Conservation (phyloP, 2,888 invertebrate species). For the Phengaris arion region DNA sequence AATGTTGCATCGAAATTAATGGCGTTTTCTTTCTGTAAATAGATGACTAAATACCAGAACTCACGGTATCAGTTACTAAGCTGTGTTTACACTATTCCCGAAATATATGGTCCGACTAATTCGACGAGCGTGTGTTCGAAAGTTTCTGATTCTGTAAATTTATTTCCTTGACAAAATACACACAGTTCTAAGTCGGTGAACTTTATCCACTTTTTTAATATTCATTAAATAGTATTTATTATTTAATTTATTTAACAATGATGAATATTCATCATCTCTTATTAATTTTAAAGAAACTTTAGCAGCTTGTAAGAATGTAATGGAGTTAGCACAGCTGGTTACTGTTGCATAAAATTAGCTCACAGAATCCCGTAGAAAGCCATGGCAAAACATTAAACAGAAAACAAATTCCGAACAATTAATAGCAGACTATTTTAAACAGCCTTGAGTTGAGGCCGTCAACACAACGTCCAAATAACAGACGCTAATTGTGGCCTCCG, state of each 20-base stretch:
- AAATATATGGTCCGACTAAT: background rate
- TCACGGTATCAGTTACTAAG: constrained; percentile 67
- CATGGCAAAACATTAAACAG: constrained; percentile 54
- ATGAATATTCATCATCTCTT: background rate
- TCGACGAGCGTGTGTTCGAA: background rate
- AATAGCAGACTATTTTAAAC: constrained; percentile 58
- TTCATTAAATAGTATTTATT: no score
- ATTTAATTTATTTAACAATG: no score
- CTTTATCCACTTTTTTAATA: no score
- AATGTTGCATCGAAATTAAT: constrained; percentile 73
- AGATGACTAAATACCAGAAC: constrained; percentile 74
- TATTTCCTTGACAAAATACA: no score
- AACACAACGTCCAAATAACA: constrained; percentile 39
- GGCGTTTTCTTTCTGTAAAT: constrained; percentile 73
- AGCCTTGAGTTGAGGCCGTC: constrained; percentile 56
- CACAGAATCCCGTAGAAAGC: constrained; percentile 38
- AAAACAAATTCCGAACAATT: constrained; percentile 45
- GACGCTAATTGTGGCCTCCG: constrained; percentile 39
- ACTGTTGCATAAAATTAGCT: constrained; percentile 10
- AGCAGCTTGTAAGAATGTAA: constrained; percentile 4
- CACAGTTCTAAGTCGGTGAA: no score
- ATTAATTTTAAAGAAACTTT: background rate
- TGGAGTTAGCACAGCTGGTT: constrained; percentile 11
- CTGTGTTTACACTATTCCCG: constrained; percentile 59
- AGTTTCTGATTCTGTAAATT: background rate